Base-by-base conservation (phyloP, 2,888 invertebrate genomes). In the Halictus quadricinctus region DNA sequence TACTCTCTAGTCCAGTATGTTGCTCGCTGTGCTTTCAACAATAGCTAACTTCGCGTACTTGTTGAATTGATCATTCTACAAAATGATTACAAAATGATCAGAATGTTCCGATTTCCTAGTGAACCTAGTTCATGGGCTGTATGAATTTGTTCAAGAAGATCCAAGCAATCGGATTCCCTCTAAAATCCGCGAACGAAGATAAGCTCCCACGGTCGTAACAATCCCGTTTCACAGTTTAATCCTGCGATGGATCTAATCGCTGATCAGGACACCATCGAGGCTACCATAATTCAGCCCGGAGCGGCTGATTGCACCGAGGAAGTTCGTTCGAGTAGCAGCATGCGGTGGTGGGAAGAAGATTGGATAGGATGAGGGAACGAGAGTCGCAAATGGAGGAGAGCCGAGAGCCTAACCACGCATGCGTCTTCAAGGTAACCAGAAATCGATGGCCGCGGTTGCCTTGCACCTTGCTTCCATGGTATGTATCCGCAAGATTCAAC, bases 381-480 rank as follows among this genome's bases (percentile, higher is more conserved):
- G 76, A 76, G 76, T 41, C 18, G 72, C 76, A 58, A 81, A 58
- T 41, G 69, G 72, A 74, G 66, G 43, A 81, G 72, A 76, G 58
- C 64, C 70, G 69, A 25, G 21, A 21, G 43, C 36, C 29, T 43
- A n/a, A 50, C 25, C 46, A 91, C 92, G 92, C 92, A 89, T 88
- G 92, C 92, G 92, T 85, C 21, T 10, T 60, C 25, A 10, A 60
- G 74, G 72, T 77, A 79, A 85, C 81, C 87, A 91, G 90, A 92
- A 93, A 93, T 93, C 93, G 93, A 93, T 93, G 93, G 92, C 89
- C 90, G 92, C 86, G 84, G 84, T 84, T 89, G 81, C 36, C 74
- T 79, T 60, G 41, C 46, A 29, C 60, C 70, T 76, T 58, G 54
- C 76, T 64, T 69, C 60, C 54, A 7, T 50, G 43, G 72, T 46